Evolutionary conservation across 2,113 vertebrate genomes (phyloP), one percentile per base, ranked within the genome.

Genomic region (Tetrao urogallus): DNA sequence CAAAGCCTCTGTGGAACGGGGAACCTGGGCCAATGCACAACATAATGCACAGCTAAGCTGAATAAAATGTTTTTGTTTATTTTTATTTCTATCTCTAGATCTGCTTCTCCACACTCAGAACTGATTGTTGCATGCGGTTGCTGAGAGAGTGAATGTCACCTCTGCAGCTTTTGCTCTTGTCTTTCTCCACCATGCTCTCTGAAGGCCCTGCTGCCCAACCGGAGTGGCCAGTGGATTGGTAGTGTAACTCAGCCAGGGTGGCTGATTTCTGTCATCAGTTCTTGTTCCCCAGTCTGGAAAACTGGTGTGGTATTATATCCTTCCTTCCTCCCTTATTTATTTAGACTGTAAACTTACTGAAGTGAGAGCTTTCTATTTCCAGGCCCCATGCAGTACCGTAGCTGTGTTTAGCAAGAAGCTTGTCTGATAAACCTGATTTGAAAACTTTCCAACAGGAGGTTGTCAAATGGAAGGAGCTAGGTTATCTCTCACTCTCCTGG

Each of bases 321-420:
- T 97, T 94, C 88, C 85, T 95, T 95, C 90, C 88, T 90, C 90
- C 73, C 36, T 91, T 93, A 86, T 90, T 94, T 96, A 78, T 92
- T 95, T 93, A 73, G 89, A 86, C 10, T 76, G 76, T 92, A 88
- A 94, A 90, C 61, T 84, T 92, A n/a, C 77, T 18, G 11, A 91
- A 91, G 34, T 71, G 57, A 67, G 17, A 18, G 11, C 86, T 95
- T 94, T 86, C 72, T 86, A 43, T 84, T 84, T 69, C 67, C 38
- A 8, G 72, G 66, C 36, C 10, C 45, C 38, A 88, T 6, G 65
- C 80, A 92, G 27, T 82, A 48, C 71, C 57, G 12, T 72, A 82
- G 57, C 1, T 2, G 70, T 19, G 34, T 48, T 57, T 85, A 78
- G 70, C 83, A 84, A 93, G 88, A 72, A 73, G 18, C 40, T 86